Evolutionary conservation across 2,797 vertebrate species (phyloP).

Genomic region (Acanthurus tractus): DNA sequence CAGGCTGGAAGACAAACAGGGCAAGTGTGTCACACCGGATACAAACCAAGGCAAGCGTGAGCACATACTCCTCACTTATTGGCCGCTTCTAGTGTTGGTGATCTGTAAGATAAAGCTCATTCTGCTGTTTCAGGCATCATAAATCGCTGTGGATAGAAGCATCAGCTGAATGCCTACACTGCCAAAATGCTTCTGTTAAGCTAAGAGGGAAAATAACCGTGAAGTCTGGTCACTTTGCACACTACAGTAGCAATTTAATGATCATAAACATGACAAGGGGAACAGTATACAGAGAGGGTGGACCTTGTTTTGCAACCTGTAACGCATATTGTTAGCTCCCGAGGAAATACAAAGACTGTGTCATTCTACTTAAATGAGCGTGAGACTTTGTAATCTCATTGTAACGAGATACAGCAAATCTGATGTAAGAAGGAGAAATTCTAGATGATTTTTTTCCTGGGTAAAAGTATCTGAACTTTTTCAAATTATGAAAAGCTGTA

Average conservation of each 20-base stretch:
- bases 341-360: too few relatives aligned
- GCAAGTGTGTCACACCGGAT: slow-evolving; percentile 35
- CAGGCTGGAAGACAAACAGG: slow-evolving; percentile 40
- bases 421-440: not conserved
- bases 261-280: not conserved
- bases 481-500: too few relatives aligned
- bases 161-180: slow-evolving; percentile 31
- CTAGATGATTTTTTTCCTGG: not conserved
- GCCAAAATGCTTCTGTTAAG: slow-evolving; percentile 13
- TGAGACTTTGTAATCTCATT: too few relatives aligned
- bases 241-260: not conserved
- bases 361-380: too few relatives aligned
- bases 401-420: too few relatives aligned
- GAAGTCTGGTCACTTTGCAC: slow-evolving; percentile 10
- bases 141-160: slow-evolving; percentile 13
- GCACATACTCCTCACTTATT: slow-evolving; percentile 2
- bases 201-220: slow-evolving; percentile 5
- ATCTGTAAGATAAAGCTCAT: slow-evolving; percentile 36
- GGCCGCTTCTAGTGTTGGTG: slow-evolving; percentile 12
- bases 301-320: not conserved
- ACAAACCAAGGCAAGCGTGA: slow-evolving; percentile 19
- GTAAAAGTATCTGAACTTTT: too few relatives aligned
- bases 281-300: not conserved
- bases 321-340: not conserved
- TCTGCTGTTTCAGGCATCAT: slow-evolving; percentile 17